Percentiles rank a stretch among this genome's conserved stretches.
phyloP scores from a whole-genome alignment of 2,888 invertebrate species.

The Julus scandinavius region DNA sequence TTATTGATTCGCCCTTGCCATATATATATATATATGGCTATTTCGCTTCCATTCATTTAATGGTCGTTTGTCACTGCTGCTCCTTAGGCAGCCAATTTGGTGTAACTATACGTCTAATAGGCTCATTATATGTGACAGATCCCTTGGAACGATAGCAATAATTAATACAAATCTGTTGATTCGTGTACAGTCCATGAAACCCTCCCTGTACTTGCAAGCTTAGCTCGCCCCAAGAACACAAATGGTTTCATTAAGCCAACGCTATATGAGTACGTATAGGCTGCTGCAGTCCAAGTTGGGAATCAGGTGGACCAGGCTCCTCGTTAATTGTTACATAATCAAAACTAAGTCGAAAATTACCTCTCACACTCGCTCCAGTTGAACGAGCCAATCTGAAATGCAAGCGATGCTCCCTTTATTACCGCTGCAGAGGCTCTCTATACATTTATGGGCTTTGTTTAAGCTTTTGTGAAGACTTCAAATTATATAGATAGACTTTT shows the following conservation, averaged over 20 bases:
- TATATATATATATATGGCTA: neutral
- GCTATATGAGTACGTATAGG: neutral
- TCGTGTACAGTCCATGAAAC: constrained; percentile 1
- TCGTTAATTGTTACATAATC: constrained; percentile 1
- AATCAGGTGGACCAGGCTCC: neutral
- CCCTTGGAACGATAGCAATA: neutral
- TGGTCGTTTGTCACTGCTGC: constrained; percentile 1
- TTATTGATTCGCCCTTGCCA: neutral
- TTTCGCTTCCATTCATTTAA: neutral
- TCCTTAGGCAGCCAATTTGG: constrained; percentile 1
- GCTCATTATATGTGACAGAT: neutral
- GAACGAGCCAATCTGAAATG: neutral
- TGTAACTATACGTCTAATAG: constrained; percentile 1
- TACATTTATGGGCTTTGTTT: neutral
- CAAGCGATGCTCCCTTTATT: neutral
- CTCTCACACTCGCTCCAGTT: neutral
- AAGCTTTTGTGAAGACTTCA: neutral
- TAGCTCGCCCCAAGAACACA: neutral
- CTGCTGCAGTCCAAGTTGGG: neutral
- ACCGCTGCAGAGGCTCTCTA: neutral
- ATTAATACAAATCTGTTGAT: constrained; percentile 1
- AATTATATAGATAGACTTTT: neutral
- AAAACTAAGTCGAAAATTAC: constrained; percentile 1
- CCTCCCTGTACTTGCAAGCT: neutral
- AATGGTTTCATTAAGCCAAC: neutral